These are phyloP conservation scores for Vimba vimba DNA, from an alignment of 2,113 vertebrate species.

Conservation along the genomic window DNA sequence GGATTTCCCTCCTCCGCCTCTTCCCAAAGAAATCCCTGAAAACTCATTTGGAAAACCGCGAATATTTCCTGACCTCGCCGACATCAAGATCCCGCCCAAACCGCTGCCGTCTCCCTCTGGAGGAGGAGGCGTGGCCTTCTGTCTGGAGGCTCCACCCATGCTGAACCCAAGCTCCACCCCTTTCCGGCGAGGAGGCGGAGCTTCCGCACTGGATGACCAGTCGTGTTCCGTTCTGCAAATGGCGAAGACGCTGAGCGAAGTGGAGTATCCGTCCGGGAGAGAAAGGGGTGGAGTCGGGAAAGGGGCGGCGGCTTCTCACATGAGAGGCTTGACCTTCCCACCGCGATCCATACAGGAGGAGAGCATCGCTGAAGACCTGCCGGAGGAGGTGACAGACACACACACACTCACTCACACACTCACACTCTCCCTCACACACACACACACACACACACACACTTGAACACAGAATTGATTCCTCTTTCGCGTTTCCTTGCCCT, in stretches of 20 bases:
- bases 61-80: conserved; percentile 73
- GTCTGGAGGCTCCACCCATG: conserved; percentile 62
- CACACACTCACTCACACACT: not conserved
- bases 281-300: conserved; percentile 66
- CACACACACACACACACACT: no score
- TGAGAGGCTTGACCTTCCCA: conserved; percentile 80
- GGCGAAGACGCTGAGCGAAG: conserved; percentile 94
- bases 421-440: no score
- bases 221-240: conserved; percentile 96
- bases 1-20: conserved; percentile 86
- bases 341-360: conserved; percentile 87
- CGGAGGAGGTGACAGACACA: conserved; percentile 83
- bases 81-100: conserved; percentile 70
- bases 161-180: conserved; percentile 52
- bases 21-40: conserved; percentile 78
- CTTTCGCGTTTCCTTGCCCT: no score
- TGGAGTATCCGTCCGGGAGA: conserved; percentile 80
- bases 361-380: conserved; percentile 90
- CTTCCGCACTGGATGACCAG: conserved; percentile 81
- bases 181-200: conserved; percentile 57
- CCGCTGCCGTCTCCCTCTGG: conserved; percentile 48
- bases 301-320: conserved; percentile 54
- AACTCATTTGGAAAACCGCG: conserved; percentile 70
- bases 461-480: no score
- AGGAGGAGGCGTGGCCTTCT: conserved; percentile 65